Evolutionary conservation across 2,888 invertebrate genomes (phyloP), one percentile per base, ranked within the genome.

Genomic region (Bursaphelenchus okinawaensis): DNA sequence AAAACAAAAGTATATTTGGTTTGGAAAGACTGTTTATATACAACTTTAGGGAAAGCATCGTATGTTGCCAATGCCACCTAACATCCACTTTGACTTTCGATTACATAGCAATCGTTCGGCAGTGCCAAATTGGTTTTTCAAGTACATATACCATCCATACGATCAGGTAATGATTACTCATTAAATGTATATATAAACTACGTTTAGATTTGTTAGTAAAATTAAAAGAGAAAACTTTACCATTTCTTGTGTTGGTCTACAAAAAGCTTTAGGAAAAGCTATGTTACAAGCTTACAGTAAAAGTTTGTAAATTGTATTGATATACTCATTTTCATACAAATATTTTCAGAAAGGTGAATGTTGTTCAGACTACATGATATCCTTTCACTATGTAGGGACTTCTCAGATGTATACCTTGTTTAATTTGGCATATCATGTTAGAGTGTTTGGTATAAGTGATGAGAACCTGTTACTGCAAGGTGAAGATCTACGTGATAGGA

Each of bases 381-480:
- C 92, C 0, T 93, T 95, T 85, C 93, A 93, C 84, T 93, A 93
- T 83, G 89, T 92, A 0, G 86, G 87, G 16, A 90, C 91, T 0
- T 88, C 90, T 77, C 88, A 90, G 84, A 92, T 95, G 90, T 93
- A 94, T 82, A 90, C 91, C 16, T 83, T 93, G 64, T 93, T 95
- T 78, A 94, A 93, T 83, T 85, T 94, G 64, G 89, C 95, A 78
- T 95, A 95, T 84, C 94, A 94, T 83, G 85, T 95, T 68, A 87
- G 91, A 66, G 93, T 87, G 9, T 86, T 83, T 69, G 85, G 86
- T 50, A 29, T 76, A 12, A 55, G 23, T 31, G 62, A 62, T 57
- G 54, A 40, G 6, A 12, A 40, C n/a, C 40, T 40, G 12, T n/a
- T 40, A 3, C n/a, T 40, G 40, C 16, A 4, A 16, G 40, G 16